These are phyloP conservation scores for Trachelus iudaicus DNA, from an alignment of 2,888 invertebrate genomes.

Conservation along the genomic window DNA sequence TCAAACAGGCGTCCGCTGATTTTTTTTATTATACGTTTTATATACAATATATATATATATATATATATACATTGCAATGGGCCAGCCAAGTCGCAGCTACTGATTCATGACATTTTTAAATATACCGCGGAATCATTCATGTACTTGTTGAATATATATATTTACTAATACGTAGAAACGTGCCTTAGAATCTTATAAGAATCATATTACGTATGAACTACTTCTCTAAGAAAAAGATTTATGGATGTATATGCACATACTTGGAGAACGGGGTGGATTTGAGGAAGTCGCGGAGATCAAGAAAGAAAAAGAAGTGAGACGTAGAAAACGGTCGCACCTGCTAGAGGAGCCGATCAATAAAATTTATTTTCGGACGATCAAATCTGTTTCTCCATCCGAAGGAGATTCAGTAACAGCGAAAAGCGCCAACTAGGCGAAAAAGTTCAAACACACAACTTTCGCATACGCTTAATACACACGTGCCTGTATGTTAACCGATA, in stretches of 20 bases:
- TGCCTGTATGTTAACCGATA: not conserved
- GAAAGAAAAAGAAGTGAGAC: not conserved
- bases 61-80: not conserved
- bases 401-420: not conserved
- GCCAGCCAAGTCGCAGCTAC: not conserved
- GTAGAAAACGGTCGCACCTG: not conserved
- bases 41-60: not conserved
- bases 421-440: not conserved
- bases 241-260: not conserved
- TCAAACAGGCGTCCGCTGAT: not conserved
- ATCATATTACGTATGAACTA: not conserved
- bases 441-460: not conserved
- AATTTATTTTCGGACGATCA: conserved; percentile 4
- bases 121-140: not conserved
- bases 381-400: not conserved
- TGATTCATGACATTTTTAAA: not conserved
- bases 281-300: not conserved
- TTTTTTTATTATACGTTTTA: not conserved
- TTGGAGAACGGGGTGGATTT: not conserved
- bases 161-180: not conserved
- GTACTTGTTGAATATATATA: too few species aligned
- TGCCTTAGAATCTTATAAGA: not conserved
- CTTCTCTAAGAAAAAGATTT: too few species aligned
- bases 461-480: not conserved
- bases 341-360: not conserved